These are phyloP conservation scores for Xyliphius kryptos DNA, from an alignment of 2,113 vertebrate genomes.

Conservation along the genomic window DNA sequence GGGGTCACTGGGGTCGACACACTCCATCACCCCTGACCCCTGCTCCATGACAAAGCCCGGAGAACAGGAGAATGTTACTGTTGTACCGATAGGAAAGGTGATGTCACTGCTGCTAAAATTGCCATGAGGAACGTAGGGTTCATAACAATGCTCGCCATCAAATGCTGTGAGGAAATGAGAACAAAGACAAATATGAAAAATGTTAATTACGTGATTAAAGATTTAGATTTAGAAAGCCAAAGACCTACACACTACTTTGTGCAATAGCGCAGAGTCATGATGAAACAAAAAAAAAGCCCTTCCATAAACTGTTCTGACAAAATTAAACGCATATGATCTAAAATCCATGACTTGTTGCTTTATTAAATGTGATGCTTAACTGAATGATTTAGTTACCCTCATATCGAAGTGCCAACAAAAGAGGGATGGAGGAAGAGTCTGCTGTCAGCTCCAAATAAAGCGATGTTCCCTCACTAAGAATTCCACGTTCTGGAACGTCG, in stretches of 20 bases:
- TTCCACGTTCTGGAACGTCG: slow-evolving; percentile 82
- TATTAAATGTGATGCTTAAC: no score
- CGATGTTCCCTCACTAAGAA: slow-evolving; percentile 76
- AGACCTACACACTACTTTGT: no score
- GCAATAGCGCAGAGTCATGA: no score
- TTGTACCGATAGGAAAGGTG: slow-evolving; percentile 73
- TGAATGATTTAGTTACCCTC: no score
- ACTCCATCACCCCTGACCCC: slow-evolving; percentile 79
- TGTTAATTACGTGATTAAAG: no score
- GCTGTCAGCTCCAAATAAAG: slow-evolving; percentile 82
- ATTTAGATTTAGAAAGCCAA: no score
- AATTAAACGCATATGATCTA: no score
- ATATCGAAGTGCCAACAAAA: slow-evolving; percentile 80
- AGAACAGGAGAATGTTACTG: slow-evolving; percentile 77
- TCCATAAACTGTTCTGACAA: no score
- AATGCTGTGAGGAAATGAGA: slow-evolving; percentile 62
- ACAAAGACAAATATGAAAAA: no score
- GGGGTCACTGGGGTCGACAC: slow-evolving; percentile 78
- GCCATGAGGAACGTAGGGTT: slow-evolving; percentile 83
- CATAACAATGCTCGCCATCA: slow-evolving; percentile 83
- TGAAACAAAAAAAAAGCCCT: no score
- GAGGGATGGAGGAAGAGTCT: slow-evolving; percentile 77
- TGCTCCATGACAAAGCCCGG: slow-evolving; percentile 86
- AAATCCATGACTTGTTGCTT: no score
- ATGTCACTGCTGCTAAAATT: slow-evolving; percentile 85